Evolutionary conservation across 2,797 vertebrate genomes (phyloP).

Genomic region (Yasuhikotakia modesta): DNA sequence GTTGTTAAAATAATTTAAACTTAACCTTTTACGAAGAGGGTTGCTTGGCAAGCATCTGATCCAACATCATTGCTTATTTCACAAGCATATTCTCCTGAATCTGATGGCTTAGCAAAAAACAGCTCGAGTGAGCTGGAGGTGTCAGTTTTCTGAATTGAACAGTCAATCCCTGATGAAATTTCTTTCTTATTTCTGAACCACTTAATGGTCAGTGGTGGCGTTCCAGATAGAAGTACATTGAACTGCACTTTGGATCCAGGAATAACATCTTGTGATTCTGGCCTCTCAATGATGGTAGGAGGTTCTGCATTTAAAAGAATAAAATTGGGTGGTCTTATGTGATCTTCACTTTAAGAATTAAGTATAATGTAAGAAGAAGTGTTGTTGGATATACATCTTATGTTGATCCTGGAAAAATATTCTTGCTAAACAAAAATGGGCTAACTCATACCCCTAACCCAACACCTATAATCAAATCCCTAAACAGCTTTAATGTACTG

Average conservation of each 20-base stretch:
- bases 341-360: background rate
- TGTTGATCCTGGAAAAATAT: background rate
- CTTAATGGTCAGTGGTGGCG: constrained; percentile 87
- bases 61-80: constrained; percentile 95
- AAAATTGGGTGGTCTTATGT: background rate
- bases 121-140: constrained; percentile 88
- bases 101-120: constrained; percentile 86
- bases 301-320: constrained; percentile 81
- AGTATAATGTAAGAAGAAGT: background rate
- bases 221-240: constrained; percentile 86
- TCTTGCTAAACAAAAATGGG: background rate
- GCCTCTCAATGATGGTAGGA: constrained; percentile 89
- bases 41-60: constrained; percentile 83
- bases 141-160: constrained; percentile 88
- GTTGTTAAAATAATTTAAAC: constrained; percentile 9
- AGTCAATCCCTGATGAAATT: constrained; percentile 82
- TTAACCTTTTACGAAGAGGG: constrained; percentile 96
- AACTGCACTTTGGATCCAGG: constrained; percentile 91
- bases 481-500: too few relatives aligned
- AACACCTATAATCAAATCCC: background rate
- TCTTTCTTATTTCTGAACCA: constrained; percentile 97
- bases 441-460: too few relatives aligned
- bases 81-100: constrained; percentile 91
- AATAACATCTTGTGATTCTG: constrained; percentile 88
- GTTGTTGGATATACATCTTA: background rate